Conservation (phyloP, 2,797 vertebrate genomes). For the Bryconaethiops microstoma region DNA sequence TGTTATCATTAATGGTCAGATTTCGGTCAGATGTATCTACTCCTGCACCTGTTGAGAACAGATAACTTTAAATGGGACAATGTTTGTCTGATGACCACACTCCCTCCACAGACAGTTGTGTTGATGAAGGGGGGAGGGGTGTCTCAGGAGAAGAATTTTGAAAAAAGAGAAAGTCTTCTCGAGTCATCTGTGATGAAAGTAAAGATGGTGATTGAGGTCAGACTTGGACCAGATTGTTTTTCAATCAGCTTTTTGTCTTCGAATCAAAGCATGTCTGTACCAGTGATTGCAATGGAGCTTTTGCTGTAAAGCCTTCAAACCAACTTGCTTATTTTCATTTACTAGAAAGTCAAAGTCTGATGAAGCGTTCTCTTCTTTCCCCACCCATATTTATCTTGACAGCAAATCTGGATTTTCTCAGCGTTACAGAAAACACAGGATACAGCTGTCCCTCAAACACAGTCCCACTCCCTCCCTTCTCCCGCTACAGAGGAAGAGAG, state of each 20-base stretch:
- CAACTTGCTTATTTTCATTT: slow-evolving; percentile 6
- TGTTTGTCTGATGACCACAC: slow-evolving; percentile 36
- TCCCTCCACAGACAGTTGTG: slow-evolving; percentile 23
- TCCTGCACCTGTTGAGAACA: neutral
- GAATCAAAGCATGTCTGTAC: neutral
- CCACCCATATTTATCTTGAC: slow-evolving; percentile 55
- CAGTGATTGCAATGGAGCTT: neutral
- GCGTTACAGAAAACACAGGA: slow-evolving; percentile 69
- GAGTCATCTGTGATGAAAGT: slow-evolving; percentile 14
- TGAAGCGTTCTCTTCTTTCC: slow-evolving; percentile 20
- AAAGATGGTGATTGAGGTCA: neutral
- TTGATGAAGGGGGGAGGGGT: slow-evolving; percentile 39
- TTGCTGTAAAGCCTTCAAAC: slow-evolving; percentile 15
- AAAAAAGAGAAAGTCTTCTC: slow-evolving; percentile 27
- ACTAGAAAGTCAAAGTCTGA: slow-evolving; percentile 22
- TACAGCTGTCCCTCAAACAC: slow-evolving; percentile 64
- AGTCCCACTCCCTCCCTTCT: slow-evolving; percentile 42
- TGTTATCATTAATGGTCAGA: neutral
- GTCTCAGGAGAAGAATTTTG: slow-evolving; percentile 20
- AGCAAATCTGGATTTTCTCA: slow-evolving; percentile 59
- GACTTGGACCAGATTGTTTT: neutral
- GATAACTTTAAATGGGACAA: neutral
- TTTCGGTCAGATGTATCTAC: neutral
- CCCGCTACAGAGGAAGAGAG: slow-evolving; percentile 46
- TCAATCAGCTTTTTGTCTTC: neutral